These are phyloP conservation scores for Linepithema humile DNA, from an alignment of 1,140 invertebrate species.

Conservation along the genomic window DNA sequence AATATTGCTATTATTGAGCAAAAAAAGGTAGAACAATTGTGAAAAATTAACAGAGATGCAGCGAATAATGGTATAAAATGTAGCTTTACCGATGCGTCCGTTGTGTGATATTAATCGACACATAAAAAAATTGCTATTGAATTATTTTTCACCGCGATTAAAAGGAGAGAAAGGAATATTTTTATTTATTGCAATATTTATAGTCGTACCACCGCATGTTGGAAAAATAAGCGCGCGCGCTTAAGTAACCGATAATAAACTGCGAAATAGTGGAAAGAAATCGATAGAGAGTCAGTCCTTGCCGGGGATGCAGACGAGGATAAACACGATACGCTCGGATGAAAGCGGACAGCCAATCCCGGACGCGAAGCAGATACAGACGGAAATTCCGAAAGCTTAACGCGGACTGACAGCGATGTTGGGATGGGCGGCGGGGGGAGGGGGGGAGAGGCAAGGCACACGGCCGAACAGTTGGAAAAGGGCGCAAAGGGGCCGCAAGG, in stretches of 20 bases:
- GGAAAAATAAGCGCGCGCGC: not conserved
- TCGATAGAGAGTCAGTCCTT: not conserved
- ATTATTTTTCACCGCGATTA: too few species aligned
- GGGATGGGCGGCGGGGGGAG: not conserved
- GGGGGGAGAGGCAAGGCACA: not conserved
- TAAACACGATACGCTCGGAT: not conserved
- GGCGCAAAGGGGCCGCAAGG: not conserved
- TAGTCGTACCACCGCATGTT: too few species aligned
- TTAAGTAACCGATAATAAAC: not conserved
- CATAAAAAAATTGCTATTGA: too few species aligned
- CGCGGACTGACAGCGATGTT: not conserved
- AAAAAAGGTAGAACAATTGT: too few species aligned
- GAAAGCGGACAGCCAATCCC: not conserved
- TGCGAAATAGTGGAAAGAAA: not conserved
- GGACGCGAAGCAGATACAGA: not conserved
- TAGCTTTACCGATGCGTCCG: too few species aligned
- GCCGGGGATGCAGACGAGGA: not conserved
- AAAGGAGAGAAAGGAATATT: not conserved
- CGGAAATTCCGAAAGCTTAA: not conserved
- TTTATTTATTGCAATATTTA: not conserved
- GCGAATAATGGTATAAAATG: too few species aligned
- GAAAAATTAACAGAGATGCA: too few species aligned
- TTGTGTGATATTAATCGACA: too few species aligned
- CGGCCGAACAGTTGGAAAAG: not conserved
- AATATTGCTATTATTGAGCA: too few species aligned